Evolutionary conservation across 2,797 vertebrate genomes (phyloP), one percentile per base, ranked within the genome.

Genomic region (Microctenopoma steveboyesi): DNA sequence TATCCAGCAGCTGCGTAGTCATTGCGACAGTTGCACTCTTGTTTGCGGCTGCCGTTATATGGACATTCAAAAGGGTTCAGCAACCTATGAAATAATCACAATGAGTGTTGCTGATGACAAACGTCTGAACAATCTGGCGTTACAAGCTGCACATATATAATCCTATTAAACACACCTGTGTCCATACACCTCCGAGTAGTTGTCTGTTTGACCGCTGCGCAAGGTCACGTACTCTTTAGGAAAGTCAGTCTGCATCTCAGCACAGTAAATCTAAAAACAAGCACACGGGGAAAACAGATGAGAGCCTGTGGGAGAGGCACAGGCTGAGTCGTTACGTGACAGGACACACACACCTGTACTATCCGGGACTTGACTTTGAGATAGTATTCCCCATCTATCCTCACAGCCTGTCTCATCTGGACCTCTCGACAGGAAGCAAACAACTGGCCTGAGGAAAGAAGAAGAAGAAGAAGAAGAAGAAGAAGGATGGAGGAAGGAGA

Each of bases 171-270:
- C 76, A 39, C 81, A 98, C 98, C 98, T 97, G 86, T 96, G 91
- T 64, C 95, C 95, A 78, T 96, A 98, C 15, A 99, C 94, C 93
- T 99, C 98, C 0, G 98, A 98, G 92, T 96, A 99, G 88, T 99
- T 99, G 88, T 99, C 97, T 1, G 94, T 94, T 92, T 96, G 96
- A 15, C 95, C 92, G 82, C 95, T 98, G 69, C 93, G 92, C 83
- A 99, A 46, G 13, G 97, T 95, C 84, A 99, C 84, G 70, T 98
- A 99, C 84, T 99, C 98, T 87, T 94, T 96, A 48, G 97, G 97
- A 78, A 91, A 93, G 55, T 93, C 92, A 42, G 91, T 95, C 66
- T 95, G 89, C 97, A 99, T 99, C 70, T 92, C 96, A 2, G 94
- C 94, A 58, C 97, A 99, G 84, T 98, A 96, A 83, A 98, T 94